Conservation (phyloP, 2,888 invertebrate genomes). For the Diarsia mendica region DNA sequence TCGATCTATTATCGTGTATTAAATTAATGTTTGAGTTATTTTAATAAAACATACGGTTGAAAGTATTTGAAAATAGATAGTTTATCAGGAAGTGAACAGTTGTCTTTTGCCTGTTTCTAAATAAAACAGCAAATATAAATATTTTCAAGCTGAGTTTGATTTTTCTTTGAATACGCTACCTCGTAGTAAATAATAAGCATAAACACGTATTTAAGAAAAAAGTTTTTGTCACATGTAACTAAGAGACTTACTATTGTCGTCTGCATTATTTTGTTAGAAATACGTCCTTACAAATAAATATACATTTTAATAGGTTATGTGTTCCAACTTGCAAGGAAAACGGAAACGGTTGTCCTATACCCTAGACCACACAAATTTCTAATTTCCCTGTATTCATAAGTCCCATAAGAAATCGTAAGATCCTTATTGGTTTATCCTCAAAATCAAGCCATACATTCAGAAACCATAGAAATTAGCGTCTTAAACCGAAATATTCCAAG, state of each 20-base stretch:
- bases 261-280: not conserved
- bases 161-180: not conserved
- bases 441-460: not conserved
- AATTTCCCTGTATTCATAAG: not conserved
- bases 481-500: conserved; percentile 1
- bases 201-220: not conserved
- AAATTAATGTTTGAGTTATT: conserved; percentile 13
- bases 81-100: not conserved
- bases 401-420: not conserved
- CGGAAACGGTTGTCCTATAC: not conserved
- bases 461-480: conserved; percentile 8
- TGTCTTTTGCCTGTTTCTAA: not conserved
- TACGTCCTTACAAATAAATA: no score
- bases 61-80: not conserved
- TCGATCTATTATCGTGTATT: not conserved
- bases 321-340: not conserved
- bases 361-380: no score
- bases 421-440: no score
- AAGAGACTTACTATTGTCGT: not conserved
- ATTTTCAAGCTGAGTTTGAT: not conserved
- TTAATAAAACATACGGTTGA: not conserved
- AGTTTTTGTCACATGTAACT: not conserved
- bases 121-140: not conserved
- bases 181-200: not conserved
- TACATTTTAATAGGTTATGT: not conserved